Percentiles rank a stretch among this genome's conserved stretches.
Conservation (phyloP, 2,888 invertebrate species). For the Diadegma fenestrale region DNA sequence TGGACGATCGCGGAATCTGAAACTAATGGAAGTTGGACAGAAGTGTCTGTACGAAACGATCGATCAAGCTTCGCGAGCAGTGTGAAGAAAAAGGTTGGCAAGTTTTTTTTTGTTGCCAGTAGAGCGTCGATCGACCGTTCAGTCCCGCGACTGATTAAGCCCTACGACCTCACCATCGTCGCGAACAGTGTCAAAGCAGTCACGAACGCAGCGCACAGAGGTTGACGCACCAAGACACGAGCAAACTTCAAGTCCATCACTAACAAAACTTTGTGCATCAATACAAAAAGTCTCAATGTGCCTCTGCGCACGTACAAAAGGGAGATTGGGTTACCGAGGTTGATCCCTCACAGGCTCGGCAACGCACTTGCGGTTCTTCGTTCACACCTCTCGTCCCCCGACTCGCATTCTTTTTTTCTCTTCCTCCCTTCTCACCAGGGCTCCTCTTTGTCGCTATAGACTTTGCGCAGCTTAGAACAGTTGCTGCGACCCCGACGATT, state of each 20-base stretch:
- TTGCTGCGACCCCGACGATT: neutral
- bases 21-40: neutral
- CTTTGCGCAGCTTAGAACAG: neutral
- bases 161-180: conserved; percentile 20
- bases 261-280: neutral
- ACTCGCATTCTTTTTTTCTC: conserved; percentile 20
- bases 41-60: neutral
- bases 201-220: conserved; percentile 17
- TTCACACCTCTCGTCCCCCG: conserved; percentile 80
- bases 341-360: conserved; percentile 74
- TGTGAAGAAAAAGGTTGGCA: neutral
- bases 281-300: conserved; percentile 42
- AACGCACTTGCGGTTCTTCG: conserved; percentile 83
- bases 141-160: conserved; percentile 73
- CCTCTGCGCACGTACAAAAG: conserved; percentile 33
- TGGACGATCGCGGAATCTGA: neutral
- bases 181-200: neutral
- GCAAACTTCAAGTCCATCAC: conserved; percentile 3
- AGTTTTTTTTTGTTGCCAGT: neutral
- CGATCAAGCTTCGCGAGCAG: neutral
- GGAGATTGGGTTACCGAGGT: conserved; percentile 80
- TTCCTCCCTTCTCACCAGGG: neutral
- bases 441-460: neutral
- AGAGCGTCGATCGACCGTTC: conserved; percentile 74
- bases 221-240: conserved; percentile 57